phyloP scores from a whole-genome alignment of 2,888 invertebrate genomes.

The Schizaphis graminum region DNA sequence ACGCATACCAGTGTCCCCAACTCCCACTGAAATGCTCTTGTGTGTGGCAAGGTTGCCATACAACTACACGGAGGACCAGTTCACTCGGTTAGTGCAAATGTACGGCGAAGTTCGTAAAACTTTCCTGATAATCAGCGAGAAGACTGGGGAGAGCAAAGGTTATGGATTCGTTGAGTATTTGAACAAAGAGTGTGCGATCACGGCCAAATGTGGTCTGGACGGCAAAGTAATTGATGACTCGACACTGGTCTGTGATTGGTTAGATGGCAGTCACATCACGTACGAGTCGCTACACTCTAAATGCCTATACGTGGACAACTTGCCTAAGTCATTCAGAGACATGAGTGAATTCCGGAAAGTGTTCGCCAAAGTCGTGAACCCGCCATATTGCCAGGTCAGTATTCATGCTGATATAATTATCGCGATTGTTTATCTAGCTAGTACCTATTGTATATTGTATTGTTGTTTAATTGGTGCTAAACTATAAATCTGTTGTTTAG shows the following conservation, averaged over 20 bases:
- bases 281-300: constrained; percentile 73
- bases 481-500: constrained; percentile 69
- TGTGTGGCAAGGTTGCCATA: constrained; percentile 73
- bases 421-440: background rate
- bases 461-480: background rate
- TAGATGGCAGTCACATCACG: constrained; percentile 72
- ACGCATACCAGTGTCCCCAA: constrained; percentile 71
- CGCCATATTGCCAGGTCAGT: constrained; percentile 74
- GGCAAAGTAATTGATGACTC: constrained; percentile 71
- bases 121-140: constrained; percentile 73
- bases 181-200: constrained; percentile 72
- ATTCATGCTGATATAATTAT: background rate
- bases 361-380: constrained; percentile 72
- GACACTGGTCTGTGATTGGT: constrained; percentile 73
- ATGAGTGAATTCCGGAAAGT: constrained; percentile 73
- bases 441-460: background rate
- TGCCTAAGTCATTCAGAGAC: constrained; percentile 73
- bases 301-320: constrained; percentile 73
- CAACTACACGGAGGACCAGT: constrained; percentile 72
- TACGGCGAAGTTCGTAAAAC: constrained; percentile 72
- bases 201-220: constrained; percentile 72
- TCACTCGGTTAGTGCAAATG: constrained; percentile 71
- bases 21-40: constrained; percentile 72
- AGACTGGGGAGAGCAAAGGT: constrained; percentile 73
- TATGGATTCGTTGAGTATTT: constrained; percentile 75